A percentile compares a stretch with the other conserved stretches of the same genome.
Evolutionary conservation across 1,140 invertebrate genomes (phyloP).

Genomic region (Lutraria rhynchaena): DNA sequence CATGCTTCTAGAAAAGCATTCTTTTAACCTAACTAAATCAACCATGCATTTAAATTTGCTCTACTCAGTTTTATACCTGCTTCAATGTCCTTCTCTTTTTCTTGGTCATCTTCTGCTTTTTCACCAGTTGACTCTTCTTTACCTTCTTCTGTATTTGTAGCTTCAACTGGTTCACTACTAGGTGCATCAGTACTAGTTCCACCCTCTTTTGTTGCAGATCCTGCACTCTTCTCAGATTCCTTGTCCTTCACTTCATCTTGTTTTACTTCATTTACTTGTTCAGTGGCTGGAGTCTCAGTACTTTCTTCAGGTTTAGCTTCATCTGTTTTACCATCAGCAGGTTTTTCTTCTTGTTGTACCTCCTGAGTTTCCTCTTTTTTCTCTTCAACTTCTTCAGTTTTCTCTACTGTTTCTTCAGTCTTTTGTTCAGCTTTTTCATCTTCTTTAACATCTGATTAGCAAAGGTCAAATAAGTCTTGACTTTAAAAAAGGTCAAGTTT

Average conservation of each 20-base stretch:
- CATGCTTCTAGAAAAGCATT: no score
- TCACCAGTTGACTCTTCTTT: slow-evolving; percentile 22
- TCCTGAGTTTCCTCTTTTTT: slow-evolving; percentile 6
- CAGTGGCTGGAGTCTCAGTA: slow-evolving; percentile 12
- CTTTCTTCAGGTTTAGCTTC: slow-evolving; percentile 4
- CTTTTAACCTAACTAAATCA: no score
- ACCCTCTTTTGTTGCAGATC: slow-evolving; percentile 19
- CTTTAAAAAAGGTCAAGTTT: no score
- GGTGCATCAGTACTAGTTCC: slow-evolving; percentile 4
- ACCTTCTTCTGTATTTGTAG: neutral
- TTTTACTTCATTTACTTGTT: slow-evolving; percentile 1
- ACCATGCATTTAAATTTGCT: no score
- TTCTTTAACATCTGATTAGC: neutral
- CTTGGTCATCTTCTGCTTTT: neutral
- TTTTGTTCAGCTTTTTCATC: slow-evolving; percentile 5
- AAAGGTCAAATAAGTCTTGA: neutral
- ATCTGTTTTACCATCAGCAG: neutral
- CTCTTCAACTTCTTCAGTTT: neutral
- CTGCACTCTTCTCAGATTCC: neutral
- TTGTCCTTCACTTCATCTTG: neutral
- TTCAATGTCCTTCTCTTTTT: slow-evolving; percentile 50
- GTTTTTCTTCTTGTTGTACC: neutral
- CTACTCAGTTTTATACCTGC: slow-evolving; percentile 10
- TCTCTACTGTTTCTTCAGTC: neutral
- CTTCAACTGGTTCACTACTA: slow-evolving; percentile 6